A percentile compares a stretch with the other conserved stretches of the same genome.
phyloP scores from a whole-genome alignment of 1,140 invertebrate species.

The Nephotettix cincticeps region DNA sequence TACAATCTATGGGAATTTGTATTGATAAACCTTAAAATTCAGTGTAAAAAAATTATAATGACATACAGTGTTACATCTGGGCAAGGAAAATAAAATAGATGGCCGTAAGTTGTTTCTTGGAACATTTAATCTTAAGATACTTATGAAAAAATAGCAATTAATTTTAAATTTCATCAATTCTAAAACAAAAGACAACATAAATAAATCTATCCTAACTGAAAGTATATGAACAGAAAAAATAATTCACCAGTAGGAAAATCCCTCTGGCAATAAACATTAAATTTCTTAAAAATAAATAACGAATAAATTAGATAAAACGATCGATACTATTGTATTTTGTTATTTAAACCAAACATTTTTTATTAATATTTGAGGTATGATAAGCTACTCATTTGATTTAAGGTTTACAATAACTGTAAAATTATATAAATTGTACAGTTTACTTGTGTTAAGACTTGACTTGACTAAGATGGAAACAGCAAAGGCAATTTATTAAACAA shows the following conservation, averaged over 20 bases:
- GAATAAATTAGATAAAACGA: no score
- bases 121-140: not conserved
- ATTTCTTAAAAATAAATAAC: constrained; percentile 3
- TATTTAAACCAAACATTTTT: no score
- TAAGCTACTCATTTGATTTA: no score
- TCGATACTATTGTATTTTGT: no score
- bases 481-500: no score
- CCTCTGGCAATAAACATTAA: not conserved
- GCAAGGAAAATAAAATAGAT: not conserved
- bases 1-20: not conserved
- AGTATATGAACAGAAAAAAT: not conserved
- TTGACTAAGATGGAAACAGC: no score
- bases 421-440: no score
- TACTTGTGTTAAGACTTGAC: no score
- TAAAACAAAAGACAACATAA: not conserved
- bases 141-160: not conserved
- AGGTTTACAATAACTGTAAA: no score
- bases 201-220: not conserved
- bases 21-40: not conserved
- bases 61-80: not conserved
- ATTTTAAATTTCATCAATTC: not conserved
- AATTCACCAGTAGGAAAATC: not conserved
- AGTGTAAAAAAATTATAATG: not conserved
- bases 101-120: not conserved
- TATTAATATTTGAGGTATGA: no score